A percentile compares a stretch with the other conserved stretches of the same genome.
These are phyloP conservation scores for Hymenopus coronatus DNA, from an alignment of 2,888 invertebrate species.

Conservation along the genomic window DNA sequence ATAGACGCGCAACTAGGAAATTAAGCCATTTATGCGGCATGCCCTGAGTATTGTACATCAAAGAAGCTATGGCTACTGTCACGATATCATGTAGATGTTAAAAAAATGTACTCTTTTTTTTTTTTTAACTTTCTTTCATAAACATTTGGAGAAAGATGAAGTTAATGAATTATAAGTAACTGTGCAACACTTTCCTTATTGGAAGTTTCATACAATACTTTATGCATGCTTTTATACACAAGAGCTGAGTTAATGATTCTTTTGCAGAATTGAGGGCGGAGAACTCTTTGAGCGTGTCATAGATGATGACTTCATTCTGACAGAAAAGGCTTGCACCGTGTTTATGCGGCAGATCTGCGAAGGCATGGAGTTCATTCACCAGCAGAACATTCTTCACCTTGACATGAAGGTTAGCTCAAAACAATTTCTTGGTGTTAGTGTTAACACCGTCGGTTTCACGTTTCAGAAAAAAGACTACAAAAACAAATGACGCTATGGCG, in stretches of 20 bases:
- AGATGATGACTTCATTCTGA: slow-evolving; percentile 95
- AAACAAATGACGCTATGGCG: neutral
- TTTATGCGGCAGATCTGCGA: slow-evolving; percentile 98
- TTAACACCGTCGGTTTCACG: no score
- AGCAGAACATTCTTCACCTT: slow-evolving; percentile 90
- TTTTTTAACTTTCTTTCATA: no score
- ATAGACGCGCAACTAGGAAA: no score
- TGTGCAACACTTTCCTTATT: no score
- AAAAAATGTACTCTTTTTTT: no score
- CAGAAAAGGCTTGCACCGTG: slow-evolving; percentile 93
- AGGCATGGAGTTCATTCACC: slow-evolving; percentile 95
- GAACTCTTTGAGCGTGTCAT: slow-evolving; percentile 98
- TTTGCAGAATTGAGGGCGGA: slow-evolving; percentile 90
- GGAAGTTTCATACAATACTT: no score
- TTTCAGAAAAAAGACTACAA: neutral
- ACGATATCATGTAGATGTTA: no score
- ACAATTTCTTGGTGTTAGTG: neutral
- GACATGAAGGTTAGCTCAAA: slow-evolving; percentile 81
- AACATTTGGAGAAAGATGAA: no score
- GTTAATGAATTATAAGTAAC: no score
- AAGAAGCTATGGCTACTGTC: no score
- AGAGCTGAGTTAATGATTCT: neutral
- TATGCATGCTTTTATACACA: neutral
- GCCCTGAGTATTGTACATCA: no score
- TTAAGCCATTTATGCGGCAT: no score